Evolutionary conservation across 2,113 vertebrate species (phyloP), one percentile per base, ranked within the genome.

Genomic region (Xiphias gladius): DNA sequence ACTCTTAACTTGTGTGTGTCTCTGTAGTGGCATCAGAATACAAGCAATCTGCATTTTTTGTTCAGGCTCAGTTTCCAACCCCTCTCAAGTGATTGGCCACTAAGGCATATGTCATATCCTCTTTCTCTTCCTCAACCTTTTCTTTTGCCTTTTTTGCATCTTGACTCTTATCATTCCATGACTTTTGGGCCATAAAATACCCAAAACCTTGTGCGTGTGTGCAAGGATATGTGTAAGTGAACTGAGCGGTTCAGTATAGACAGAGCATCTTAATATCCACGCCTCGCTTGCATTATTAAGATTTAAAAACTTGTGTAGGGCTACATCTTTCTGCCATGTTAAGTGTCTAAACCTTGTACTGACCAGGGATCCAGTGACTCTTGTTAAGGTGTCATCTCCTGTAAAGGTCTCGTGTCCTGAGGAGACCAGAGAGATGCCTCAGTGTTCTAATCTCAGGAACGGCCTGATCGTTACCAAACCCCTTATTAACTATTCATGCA

Each of bases 401-500:
- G 48, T 80, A 19, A 63, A 82, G 37, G 54, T 64, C 43, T 72
- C 28, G 6, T 76, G 63, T 85, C 63, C 71, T 79, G 58, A 61
- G 70, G 69, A 26, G 75, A 61, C 50, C 78, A 35, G 13, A 67
- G 77, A 76, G 62, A 72, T 64, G 68, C 62, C 28, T 28, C 28
- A 11, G 65, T 86, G 78, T 90, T 66, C 73, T 88, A 87, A 91
- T 90, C 88, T 88, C 82, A 90, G 91, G 80, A 92, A 90, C 72
- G 58, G 71, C 85, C 82, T 85, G 86, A 67, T 90, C 28, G 93
- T 95, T 83, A 95, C 94, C 94, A 94, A 93, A 94, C 91, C 90
- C 94, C 94, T 85, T 75, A 87, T 96, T 89, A 96, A 95, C 86
- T 92, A 95, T 95, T 94, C 24, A 96, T 94, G 68, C 46, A 20